Conservation (phyloP, 2,113 vertebrate genomes). For the Grammomys dolichurus region DNA sequence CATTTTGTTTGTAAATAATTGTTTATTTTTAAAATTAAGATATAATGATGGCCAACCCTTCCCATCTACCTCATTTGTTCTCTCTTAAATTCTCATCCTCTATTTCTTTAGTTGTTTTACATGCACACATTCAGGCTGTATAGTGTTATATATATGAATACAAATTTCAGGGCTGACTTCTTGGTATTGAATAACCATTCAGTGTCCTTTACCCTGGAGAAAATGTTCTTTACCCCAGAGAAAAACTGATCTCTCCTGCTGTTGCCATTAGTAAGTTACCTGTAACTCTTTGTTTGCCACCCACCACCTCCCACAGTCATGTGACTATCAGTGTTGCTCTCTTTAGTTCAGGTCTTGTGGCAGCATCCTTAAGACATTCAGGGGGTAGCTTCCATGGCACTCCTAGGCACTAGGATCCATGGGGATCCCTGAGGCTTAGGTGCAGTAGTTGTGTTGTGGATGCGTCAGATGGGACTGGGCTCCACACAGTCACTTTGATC, state of each 20-base stretch:
- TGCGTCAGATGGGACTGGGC: not conserved
- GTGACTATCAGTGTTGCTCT: not conserved
- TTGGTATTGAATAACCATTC: not conserved
- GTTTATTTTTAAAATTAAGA: not conserved
- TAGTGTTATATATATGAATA: not conserved
- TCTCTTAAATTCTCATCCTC: not conserved
- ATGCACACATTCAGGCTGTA: not conserved
- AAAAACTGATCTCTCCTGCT: not conserved
- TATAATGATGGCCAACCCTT: not conserved
- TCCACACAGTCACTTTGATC: not conserved
- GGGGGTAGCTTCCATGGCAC: no score
- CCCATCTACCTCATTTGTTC: not conserved
- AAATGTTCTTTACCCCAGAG: not conserved
- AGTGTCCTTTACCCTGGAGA: not conserved
- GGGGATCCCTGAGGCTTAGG: not conserved
- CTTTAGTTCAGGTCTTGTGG: not conserved
- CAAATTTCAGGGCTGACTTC: not conserved
- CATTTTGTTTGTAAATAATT: not conserved
- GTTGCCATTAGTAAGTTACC: not conserved
- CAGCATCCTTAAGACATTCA: not conserved
- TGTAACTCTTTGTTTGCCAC: not conserved
- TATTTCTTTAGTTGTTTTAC: not conserved
- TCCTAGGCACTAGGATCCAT: not conserved
- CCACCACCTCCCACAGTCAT: not conserved
- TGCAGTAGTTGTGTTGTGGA: not conserved